These are phyloP conservation scores for Urophycis tenuis DNA, from an alignment of 2,797 vertebrate species.

Conservation along the genomic window DNA sequence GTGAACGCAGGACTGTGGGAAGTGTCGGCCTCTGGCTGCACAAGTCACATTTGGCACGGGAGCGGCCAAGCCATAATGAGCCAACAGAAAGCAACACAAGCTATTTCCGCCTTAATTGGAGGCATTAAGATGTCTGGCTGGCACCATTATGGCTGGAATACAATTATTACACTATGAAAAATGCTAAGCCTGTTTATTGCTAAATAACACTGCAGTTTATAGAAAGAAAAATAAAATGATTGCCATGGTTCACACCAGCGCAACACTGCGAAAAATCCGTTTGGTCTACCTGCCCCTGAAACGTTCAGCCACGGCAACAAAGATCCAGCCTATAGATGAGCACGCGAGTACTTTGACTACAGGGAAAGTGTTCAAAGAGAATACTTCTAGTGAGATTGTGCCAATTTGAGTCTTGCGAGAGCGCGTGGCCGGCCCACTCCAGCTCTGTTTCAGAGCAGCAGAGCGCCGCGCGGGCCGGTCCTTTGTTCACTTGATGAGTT, in stretches of 20 bases:
- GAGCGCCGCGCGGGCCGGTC: not conserved
- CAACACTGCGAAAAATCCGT: too few relatives aligned
- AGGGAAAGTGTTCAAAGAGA: too few relatives aligned
- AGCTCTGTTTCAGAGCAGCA: not conserved
- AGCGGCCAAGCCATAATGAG: not conserved
- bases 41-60: not conserved
- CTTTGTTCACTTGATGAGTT: slow-evolving; percentile 49
- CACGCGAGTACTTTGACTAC: too few relatives aligned
- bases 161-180: not conserved
- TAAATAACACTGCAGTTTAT: too few relatives aligned
- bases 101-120: not conserved
- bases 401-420: too few relatives aligned
- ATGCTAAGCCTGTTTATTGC: too few relatives aligned
- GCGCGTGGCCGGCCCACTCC: not conserved
- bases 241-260: too few relatives aligned
- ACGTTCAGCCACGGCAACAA: too few relatives aligned
- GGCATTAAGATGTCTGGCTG: not conserved
- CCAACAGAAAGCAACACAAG: not conserved
- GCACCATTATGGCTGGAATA: not conserved
- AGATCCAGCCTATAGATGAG: too few relatives aligned
- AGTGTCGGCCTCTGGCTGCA: not conserved
- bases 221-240: too few relatives aligned
- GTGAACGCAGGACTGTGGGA: not conserved
- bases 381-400: too few relatives aligned
- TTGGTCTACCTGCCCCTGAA: too few relatives aligned